A percentile compares a stretch with the other conserved stretches of the same genome.
Evolutionary conservation across 2,113 vertebrate species (phyloP).

Genomic region (Dryoscopus gambensis): DNA sequence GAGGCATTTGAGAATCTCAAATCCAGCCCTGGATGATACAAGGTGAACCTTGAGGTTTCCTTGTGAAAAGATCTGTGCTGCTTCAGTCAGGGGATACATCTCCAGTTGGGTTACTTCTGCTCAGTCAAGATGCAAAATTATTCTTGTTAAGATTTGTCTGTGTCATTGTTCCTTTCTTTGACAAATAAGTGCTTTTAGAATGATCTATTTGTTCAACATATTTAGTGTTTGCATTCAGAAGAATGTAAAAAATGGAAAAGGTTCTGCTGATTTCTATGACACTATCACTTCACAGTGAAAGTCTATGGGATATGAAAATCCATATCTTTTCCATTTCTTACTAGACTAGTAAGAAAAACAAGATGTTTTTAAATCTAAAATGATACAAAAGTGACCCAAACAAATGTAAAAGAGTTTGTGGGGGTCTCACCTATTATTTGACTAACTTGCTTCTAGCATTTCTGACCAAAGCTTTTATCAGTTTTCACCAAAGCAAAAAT

Average conservation of each 20-base stretch:
- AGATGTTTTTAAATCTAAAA: background rate
- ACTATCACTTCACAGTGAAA: background rate
- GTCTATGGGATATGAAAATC: background rate
- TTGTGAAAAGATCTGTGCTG: background rate
- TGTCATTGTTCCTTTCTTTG: background rate
- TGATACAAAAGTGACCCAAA: background rate
- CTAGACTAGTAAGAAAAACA: background rate
- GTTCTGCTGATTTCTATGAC: background rate
- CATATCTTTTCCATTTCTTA: background rate
- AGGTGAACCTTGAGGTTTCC: background rate
- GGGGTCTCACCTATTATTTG: background rate
- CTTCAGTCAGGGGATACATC: background rate
- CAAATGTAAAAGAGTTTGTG: background rate
- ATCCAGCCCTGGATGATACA: background rate
- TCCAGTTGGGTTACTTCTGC: background rate
- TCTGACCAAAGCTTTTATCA: background rate
- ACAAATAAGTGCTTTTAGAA: slow-evolving; percentile 3
- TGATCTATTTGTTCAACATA: background rate
- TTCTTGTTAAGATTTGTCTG: background rate
- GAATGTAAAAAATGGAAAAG: background rate
- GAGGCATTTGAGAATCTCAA: background rate
- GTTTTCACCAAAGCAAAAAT: background rate
- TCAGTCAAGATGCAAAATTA: background rate
- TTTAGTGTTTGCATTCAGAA: background rate
- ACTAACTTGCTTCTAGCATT: background rate